A percentile compares a stretch with the other conserved stretches of the same genome.
These are phyloP conservation scores for Cerceris ruficornis DNA, from an alignment of 2,888 invertebrate genomes.

Conservation along the genomic window DNA sequence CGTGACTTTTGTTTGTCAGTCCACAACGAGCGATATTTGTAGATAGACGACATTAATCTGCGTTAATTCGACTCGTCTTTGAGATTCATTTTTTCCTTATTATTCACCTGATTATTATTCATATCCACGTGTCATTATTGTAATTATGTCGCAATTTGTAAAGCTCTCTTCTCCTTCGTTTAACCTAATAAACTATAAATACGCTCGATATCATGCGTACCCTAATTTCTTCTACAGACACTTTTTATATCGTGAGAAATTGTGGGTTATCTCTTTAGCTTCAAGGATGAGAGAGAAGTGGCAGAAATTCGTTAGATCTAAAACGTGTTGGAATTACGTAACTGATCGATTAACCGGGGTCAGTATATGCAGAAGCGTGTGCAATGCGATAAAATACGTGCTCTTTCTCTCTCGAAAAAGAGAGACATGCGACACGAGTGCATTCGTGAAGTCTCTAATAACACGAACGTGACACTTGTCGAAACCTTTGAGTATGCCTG, in stretches of 20 bases:
- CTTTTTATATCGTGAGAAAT: too few relatives aligned
- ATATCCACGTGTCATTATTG: not conserved
- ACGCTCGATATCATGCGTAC: too few relatives aligned
- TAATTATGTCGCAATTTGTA: not conserved
- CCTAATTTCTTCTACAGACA: too few relatives aligned
- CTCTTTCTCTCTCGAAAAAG: too few relatives aligned
- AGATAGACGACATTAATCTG: constrained; percentile 34
- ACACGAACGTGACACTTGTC: constrained; percentile 31
- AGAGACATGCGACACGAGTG: too few relatives aligned
- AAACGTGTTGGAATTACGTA: constrained; percentile 2
- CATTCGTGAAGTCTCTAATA: constrained; percentile 14
- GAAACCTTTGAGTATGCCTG: constrained; percentile 53
- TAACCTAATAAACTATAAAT: too few relatives aligned
- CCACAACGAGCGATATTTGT: constrained; percentile 14
- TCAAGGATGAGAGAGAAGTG: not conserved
- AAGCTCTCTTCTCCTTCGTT: too few relatives aligned
- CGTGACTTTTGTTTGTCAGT: constrained; percentile 47
- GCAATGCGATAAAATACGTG: not conserved
- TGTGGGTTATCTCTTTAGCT: too few relatives aligned
- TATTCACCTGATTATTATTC: constrained; percentile 5
- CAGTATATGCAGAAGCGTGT: constrained; percentile 3
- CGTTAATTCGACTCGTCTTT: constrained; percentile 21
- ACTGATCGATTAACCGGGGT: not conserved
- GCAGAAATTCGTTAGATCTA: constrained; percentile 1
- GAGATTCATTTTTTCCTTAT: constrained; percentile 19